Base-by-base conservation (phyloP, 1,140 invertebrate genomes). In the Oryctes rhinoceros region DNA sequence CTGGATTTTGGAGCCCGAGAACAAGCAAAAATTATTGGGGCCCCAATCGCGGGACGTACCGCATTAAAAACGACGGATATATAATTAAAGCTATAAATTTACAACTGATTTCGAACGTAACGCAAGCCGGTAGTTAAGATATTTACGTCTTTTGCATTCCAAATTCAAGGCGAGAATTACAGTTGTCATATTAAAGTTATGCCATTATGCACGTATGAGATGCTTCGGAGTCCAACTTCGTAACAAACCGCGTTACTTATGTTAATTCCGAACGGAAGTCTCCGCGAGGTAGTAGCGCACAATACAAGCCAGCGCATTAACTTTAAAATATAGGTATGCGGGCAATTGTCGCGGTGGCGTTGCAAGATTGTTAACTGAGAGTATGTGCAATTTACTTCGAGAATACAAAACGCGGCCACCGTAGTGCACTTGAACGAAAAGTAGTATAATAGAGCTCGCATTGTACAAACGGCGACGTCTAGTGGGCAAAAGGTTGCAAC, bases 241-340 rank as follows among this genome's bases (percentile, higher is more conserved):
- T 6, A 59, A 59, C 53, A 59, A 59, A 59, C 53, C 53, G 3
- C 53, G 18, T 59, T 59, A 59, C 53, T 59, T 18, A 59, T 59
- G 53, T 59, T 59, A 59, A 59, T 59, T 59, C 53, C 15, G n/a
- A 59, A 59, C 53, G 53, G 53, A 59, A 59, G 53, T 59, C 15
- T n/a, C 4, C 18, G 53, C 18, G 18, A 59, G 53, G 15, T 6
- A 18, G 15, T 20, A 18, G 5, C 53, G 15, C 18, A 59, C 53
- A 59, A 59, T 59, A 18, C 53, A 59, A 18, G 18, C 53, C 18
- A n/a, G 53, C 18, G 53, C 53, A 59, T 59, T 59, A 59, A 59
- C 53, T 59, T 59, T 59, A 59, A 59, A 59, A 59, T 59, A 59
- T 59, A 44, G 39, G 39, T 10, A 59, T 6, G 15, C 53, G 15